Evolutionary conservation across 92 coral and sea anemone genomes (phyloP).

Genomic region (Galaxea fascicularis): DNA sequence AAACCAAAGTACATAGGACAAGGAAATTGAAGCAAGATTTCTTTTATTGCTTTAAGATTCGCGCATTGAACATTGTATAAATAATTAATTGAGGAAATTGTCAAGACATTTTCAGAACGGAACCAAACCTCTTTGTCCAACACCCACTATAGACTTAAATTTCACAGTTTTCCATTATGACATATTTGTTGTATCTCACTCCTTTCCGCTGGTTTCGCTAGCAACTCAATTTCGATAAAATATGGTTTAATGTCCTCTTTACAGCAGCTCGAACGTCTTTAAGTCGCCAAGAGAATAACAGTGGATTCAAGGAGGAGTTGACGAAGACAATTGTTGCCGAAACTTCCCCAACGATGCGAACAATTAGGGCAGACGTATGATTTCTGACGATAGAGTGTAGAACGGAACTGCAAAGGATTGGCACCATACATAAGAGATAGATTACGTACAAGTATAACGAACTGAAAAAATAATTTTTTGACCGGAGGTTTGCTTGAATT

Average conservation of each 20-base stretch:
- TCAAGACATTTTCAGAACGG: no score
- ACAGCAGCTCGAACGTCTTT: background rate
- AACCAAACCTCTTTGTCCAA: no score
- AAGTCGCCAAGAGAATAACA: background rate
- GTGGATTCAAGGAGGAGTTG: background rate
- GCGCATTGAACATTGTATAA: no score
- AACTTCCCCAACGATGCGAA: background rate
- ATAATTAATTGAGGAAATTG: no score
- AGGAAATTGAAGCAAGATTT: no score
- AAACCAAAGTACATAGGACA: no score
- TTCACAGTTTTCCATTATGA: background rate
- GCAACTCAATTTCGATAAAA: background rate
- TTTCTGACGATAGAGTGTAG: background rate
- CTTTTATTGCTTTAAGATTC: no score
- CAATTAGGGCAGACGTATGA: background rate
- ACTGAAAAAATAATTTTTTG: background rate
- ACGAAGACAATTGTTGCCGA: background rate
- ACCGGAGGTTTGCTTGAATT: background rate
- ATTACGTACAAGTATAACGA: background rate
- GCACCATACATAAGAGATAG: background rate
- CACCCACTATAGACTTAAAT: background rate
- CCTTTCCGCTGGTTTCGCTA: background rate
- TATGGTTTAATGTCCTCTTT: background rate
- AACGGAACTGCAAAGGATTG: background rate
- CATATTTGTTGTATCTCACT: background rate